These are phyloP conservation scores for Ashinkailepas kermadecensis DNA, from an alignment of 2,888 invertebrate genomes.

Conservation along the genomic window DNA sequence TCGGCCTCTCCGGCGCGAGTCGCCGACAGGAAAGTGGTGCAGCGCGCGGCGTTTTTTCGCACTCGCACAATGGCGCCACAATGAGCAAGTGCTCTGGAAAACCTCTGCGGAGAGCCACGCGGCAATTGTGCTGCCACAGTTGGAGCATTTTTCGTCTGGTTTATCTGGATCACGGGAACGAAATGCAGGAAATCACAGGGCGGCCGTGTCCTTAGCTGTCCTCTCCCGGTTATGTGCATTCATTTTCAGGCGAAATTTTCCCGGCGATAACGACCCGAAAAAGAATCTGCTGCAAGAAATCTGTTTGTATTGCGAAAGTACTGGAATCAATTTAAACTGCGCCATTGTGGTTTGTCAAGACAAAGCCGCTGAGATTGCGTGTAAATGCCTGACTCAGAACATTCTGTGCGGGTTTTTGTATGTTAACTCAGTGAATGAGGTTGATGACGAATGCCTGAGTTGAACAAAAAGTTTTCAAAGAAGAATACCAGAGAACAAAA, in stretches of 20 bases:
- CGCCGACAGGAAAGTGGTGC: conserved; percentile 2
- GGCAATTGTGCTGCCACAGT: neutral
- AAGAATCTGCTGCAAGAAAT: neutral
- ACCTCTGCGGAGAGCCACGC: neutral
- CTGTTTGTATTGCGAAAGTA: neutral
- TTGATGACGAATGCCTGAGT: too few species aligned
- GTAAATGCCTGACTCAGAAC: neutral
- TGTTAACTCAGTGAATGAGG: too few species aligned
- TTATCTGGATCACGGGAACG: neutral
- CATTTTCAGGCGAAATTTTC: neutral
- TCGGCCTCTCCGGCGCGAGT: neutral
- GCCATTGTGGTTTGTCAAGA: neutral
- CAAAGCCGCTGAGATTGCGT: neutral
- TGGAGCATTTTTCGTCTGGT: neutral
- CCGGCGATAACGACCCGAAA: neutral
- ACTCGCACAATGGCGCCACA: neutral
- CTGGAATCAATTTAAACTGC: neutral
- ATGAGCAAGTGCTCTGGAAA: neutral
- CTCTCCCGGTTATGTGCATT: neutral
- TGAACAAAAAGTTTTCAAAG: too few species aligned
- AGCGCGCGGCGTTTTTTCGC: neutral
- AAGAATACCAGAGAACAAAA: too few species aligned
- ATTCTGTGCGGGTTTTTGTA: too few species aligned
- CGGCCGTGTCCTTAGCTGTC: neutral
- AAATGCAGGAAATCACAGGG: neutral